phyloP scores from a whole-genome alignment of 37 sponge, comb jelly and placozoan genomes.

The Ianthella basta region DNA sequence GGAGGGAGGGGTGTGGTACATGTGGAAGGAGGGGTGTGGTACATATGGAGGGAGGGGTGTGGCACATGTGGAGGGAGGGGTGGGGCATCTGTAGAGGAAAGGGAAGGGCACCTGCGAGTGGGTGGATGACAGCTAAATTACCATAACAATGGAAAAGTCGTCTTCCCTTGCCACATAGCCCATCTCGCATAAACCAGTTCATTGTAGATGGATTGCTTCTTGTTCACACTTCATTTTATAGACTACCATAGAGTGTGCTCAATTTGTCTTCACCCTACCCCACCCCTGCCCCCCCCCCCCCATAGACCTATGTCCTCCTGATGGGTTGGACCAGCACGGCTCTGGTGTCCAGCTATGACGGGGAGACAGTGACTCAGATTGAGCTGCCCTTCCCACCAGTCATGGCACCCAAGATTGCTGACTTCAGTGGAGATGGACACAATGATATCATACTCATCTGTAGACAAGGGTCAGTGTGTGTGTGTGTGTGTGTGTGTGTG shows the following conservation, averaged over 20 bases:
- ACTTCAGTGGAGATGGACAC: slow-evolving; percentile 76
- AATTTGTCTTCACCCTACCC: background rate
- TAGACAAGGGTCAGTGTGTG: slow-evolving; percentile 46
- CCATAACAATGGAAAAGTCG: too few species aligned
- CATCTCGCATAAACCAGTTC: too few species aligned
- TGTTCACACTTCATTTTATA: too few species aligned
- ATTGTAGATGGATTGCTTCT: too few species aligned
- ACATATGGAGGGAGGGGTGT: too few species aligned
- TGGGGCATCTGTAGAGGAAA: too few species aligned
- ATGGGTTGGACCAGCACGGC: slow-evolving; percentile 50
- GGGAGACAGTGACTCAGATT: slow-evolving; percentile 8
- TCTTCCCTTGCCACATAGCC: too few species aligned
- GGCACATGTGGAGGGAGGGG: too few species aligned
- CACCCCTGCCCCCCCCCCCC: background rate
- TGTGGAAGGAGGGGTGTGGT: too few species aligned
- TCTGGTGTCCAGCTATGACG: slow-evolving; percentile 59
- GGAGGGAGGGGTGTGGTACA: too few species aligned
- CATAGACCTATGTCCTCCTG: slow-evolving; percentile 73
- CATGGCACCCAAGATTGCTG: slow-evolving; percentile 56
- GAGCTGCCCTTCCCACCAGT: slow-evolving; percentile 67
- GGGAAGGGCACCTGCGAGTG: too few species aligned
- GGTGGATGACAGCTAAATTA: too few species aligned
- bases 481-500: slow-evolving; percentile 17
- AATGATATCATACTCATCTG: slow-evolving; percentile 85
- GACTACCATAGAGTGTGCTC: background rate